phyloP scores from a whole-genome alignment of 2,888 invertebrate genomes.

The Drosophila ustulata region DNA sequence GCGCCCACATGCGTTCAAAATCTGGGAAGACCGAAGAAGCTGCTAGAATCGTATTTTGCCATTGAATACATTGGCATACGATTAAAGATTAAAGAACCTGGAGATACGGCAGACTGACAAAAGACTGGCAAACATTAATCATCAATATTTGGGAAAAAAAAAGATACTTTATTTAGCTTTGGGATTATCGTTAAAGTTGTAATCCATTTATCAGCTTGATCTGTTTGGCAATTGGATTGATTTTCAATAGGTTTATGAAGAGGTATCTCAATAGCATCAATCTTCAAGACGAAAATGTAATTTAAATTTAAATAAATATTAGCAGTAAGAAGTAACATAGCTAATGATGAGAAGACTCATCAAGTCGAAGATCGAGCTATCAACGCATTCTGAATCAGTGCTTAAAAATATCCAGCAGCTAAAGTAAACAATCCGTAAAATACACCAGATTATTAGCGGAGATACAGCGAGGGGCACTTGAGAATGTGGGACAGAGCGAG shows the following conservation, averaged over 20 bases:
- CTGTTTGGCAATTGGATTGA: too few species aligned
- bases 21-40: background rate
- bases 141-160: too few species aligned
- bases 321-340: background rate
- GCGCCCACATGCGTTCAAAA: slow-evolving; percentile 4
- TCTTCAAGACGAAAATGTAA: background rate
- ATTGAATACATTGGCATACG: background rate
- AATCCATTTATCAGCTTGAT: too few species aligned
- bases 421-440: slow-evolving; percentile 7
- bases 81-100: background rate
- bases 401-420: background rate
- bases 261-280: background rate
- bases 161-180: too few species aligned
- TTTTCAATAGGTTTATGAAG: too few species aligned
- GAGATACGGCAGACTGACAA: background rate
- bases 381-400: background rate
- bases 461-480: slow-evolving; percentile 12
- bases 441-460: slow-evolving; percentile 17
- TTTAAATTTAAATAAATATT: background rate
- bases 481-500: slow-evolving; percentile 20
- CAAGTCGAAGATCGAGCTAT: background rate
- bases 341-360: background rate
- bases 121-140: background rate
- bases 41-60: background rate
- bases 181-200: too few species aligned